Evolutionary conservation across 2,113 vertebrate genomes (phyloP), one percentile per base, ranked within the genome.

Genomic region (Eulemur rufifrons): DNA sequence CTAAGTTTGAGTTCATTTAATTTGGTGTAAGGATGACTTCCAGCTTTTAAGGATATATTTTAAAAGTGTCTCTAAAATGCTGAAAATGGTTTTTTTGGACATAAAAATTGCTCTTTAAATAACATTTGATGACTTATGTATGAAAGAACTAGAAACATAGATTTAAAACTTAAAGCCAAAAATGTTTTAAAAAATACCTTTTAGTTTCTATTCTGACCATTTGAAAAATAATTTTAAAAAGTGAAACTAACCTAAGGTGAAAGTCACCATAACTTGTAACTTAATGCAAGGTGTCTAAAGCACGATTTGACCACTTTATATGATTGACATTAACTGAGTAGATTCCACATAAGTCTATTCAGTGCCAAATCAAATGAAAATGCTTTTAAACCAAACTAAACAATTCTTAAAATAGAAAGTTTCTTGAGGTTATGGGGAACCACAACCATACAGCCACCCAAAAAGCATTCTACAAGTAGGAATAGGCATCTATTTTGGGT

Each of bases 381-480:
- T 87, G 63, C 9, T 89, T 50, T 89, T 77, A 90, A 94, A 61
- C 76, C 73, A 89, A 96, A 86, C 23, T 89, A 59, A 94, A 88
- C 73, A 78, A 76, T 69, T 94, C 87, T 73, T 95, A 89, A 97
- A 97, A 89, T 94, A 94, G 93, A 95, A 96, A 77, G 73, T 74
- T 97, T 94, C 86, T 93, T 97, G 98, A 97, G 98, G 96, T 96
- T 96, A 45, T 66, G 56, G 81, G 59, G 81, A 97, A 97, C 97
- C 96, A 82, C 95, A 97, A 78, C 47, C 64, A 95, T 69, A 86
- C 20, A 97, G 86, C 89, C 94, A 97, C 92, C 95, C 76, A 93
- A 95, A 97, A 97, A 92, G 54, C 42, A 45, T 93, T 97, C 95
- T 96, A 34, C 27, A 54, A 94, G 84, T 76, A 81, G 74, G 81